phyloP scores from a whole-genome alignment of 2,113 vertebrate species.

The Ciconia boyciana region DNA sequence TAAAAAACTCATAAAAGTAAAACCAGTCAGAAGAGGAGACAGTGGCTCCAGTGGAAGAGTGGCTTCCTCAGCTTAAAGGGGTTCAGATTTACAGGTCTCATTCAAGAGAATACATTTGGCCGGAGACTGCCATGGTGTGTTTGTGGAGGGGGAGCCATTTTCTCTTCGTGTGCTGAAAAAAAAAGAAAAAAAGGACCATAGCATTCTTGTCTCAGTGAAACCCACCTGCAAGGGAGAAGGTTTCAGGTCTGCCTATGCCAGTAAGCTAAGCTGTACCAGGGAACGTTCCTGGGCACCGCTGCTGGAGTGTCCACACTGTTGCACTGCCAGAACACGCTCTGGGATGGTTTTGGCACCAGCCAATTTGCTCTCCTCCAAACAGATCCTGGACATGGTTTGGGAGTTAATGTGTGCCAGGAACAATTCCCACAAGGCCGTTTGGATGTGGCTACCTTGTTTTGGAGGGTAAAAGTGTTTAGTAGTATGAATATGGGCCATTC shows the following conservation, averaged over 20 bases:
- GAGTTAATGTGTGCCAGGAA: not conserved
- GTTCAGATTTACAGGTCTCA: not conserved
- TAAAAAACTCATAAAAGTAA: not conserved
- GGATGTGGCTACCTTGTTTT: not conserved
- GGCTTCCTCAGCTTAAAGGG: not conserved
- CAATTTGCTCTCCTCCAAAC: not conserved
- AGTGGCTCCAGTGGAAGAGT: not conserved
- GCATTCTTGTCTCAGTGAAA: not conserved
- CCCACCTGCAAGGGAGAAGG: not conserved
- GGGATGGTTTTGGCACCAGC: not conserved
- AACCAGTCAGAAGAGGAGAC: not conserved
- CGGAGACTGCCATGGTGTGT: not conserved
- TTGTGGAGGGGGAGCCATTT: not conserved
- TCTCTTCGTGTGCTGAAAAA: not conserved
- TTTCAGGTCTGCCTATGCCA: not conserved
- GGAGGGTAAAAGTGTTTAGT: not conserved
- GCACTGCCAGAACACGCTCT: not conserved
- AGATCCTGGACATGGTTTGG: not conserved
- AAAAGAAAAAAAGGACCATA: not conserved
- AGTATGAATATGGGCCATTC: not conserved
- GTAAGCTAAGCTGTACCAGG: accelerated
- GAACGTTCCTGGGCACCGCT: accelerated
- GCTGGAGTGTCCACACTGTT: not conserved
- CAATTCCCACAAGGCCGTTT: not conserved
- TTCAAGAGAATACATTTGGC: not conserved